These are phyloP conservation scores for Girardinichthys multiradiatus DNA, from an alignment of 2,113 vertebrate species.

Conservation along the genomic window DNA sequence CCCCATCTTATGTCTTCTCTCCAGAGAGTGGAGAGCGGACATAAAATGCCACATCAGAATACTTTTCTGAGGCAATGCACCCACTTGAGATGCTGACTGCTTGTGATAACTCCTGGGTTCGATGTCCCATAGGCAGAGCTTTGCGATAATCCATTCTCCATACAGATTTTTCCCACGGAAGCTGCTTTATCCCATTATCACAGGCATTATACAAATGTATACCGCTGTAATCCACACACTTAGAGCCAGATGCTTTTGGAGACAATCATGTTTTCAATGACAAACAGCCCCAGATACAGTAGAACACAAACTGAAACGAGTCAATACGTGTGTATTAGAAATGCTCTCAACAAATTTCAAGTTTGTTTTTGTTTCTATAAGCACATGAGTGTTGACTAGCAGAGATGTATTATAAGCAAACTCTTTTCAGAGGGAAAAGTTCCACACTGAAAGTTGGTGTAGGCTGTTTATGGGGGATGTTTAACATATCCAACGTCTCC, in stretches of 20 bases:
- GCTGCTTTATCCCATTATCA: conserved; percentile 83
- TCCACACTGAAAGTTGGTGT: conserved; percentile 53
- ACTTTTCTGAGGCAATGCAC: conserved; percentile 66
- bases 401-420: conserved; percentile 26
- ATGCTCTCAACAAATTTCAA: conserved; percentile 19
- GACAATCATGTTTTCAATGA: conserved; percentile 58
- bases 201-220: conserved; percentile 82
- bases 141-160: conserved; percentile 81
- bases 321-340: conserved; percentile 33
- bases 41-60: conserved; percentile 64
- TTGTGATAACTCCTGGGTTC: conserved; percentile 79
- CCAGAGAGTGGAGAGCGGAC: conserved; percentile 59
- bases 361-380: conserved; percentile 23
- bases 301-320: conserved; percentile 38
- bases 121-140: conserved; percentile 75
- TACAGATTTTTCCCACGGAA: conserved; percentile 79
- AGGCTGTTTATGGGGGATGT: conserved; percentile 57
- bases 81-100: conserved; percentile 79
- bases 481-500: conserved; percentile 83
- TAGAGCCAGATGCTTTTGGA: conserved; percentile 70
- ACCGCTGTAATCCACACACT: conserved; percentile 79
- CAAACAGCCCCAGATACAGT: conserved; percentile 57
- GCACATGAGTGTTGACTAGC: conserved; percentile 2
- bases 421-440: conserved; percentile 56
- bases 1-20: conserved; percentile 47